A percentile compares a stretch with the other conserved stretches of the same genome.
These are phyloP conservation scores for Tachina lurida DNA, from an alignment of 2,888 invertebrate species.

Conservation along the genomic window DNA sequence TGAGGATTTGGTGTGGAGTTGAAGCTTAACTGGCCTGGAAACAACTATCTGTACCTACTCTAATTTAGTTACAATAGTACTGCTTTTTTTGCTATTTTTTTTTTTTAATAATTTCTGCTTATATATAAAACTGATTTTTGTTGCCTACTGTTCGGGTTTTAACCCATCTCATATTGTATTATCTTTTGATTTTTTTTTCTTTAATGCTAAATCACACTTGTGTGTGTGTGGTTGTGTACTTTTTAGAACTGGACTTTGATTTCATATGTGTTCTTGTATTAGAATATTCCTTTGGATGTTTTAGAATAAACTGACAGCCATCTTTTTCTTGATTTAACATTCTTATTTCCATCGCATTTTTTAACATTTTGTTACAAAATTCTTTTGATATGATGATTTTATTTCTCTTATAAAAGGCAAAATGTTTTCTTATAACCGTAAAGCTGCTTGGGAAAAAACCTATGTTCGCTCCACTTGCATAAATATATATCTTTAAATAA, in stretches of 20 bases:
- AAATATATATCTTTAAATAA: constrained; percentile 35
- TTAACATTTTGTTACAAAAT: constrained; percentile 38
- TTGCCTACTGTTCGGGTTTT: neutral
- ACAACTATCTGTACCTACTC: neutral
- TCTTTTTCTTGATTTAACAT: constrained; percentile 17
- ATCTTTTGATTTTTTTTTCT: constrained; percentile 3
- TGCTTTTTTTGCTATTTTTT: neutral
- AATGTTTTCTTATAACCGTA: constrained; percentile 22
- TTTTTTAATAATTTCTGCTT: neutral
- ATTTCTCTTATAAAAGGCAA: constrained; percentile 2
- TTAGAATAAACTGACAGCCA: constrained; percentile 36
- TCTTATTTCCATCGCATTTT: constrained; percentile 14
- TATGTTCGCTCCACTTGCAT: constrained; percentile 52
- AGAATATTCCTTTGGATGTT: constrained; percentile 54
- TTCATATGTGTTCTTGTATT: constrained; percentile 53
- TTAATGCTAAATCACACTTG: constrained; percentile 25
- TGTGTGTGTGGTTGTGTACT: neutral
- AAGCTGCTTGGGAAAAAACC: neutral
- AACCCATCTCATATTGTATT: neutral
- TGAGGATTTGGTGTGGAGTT: no score
- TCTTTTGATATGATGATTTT: constrained; percentile 58
- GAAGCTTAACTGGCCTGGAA: no score
- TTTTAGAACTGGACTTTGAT: constrained; percentile 31
- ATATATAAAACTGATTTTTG: neutral
- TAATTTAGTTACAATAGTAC: neutral